A percentile compares a stretch with the other conserved stretches of the same genome.
Evolutionary conservation across 2,113 vertebrate species (phyloP).

Genomic region (Illadopsis cleaveri): DNA sequence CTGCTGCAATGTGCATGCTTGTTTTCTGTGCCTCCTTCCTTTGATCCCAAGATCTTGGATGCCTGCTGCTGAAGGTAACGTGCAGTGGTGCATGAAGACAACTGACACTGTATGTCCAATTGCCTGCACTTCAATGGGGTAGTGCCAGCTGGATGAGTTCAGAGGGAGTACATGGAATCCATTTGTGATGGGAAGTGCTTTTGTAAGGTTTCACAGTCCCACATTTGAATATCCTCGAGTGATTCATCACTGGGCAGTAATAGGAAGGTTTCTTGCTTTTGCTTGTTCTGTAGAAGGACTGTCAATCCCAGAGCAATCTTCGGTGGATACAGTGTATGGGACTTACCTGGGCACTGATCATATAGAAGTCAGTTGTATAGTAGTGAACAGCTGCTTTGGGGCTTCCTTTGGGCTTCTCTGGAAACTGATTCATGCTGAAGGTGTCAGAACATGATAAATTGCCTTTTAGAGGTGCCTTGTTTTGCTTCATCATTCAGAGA

Average conservation of each 20-base stretch:
- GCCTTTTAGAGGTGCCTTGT: not conserved
- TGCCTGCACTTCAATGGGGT: not conserved
- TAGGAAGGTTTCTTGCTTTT: not conserved
- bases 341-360: not conserved
- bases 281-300: not conserved
- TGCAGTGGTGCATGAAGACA: conserved; percentile 7
- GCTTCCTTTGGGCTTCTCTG: not conserved
- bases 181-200: not conserved
- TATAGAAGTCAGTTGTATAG: not conserved
- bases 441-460: not conserved
- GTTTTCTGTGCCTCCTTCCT: conserved; percentile 14
- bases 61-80: not conserved
- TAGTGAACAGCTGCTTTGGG: not conserved
- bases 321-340: fast-evolving
- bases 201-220: not conserved
- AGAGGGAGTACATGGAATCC: not conserved
- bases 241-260: not conserved
- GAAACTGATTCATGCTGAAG: not conserved
- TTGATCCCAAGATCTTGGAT: conserved; percentile 41
- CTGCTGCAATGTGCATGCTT: conserved; percentile 27
- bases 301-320: not conserved
- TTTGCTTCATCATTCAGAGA: not conserved
- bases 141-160: not conserved
- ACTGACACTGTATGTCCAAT: not conserved
- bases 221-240: not conserved